Evolutionary conservation across 2,113 vertebrate genomes (phyloP).

Genomic region (Willisornis vidua): DNA sequence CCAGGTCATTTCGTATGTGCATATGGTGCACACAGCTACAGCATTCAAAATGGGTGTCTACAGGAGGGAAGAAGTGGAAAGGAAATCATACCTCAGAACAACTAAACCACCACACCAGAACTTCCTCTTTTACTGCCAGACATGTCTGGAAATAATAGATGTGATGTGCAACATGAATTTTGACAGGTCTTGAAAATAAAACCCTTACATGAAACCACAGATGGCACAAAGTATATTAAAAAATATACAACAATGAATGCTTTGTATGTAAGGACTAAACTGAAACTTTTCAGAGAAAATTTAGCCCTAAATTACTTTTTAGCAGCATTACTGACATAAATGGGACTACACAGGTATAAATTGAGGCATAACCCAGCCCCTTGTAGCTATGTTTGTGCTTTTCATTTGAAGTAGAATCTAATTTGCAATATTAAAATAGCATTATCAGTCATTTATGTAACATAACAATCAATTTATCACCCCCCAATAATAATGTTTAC

Average conservation of each 20-base stretch:
- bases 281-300: not conserved
- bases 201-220: not conserved
- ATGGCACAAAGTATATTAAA: not conserved
- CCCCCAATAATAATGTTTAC: not conserved
- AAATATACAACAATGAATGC: not conserved
- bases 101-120: not conserved
- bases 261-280: not conserved
- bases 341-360: not conserved
- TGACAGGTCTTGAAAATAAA: not conserved
- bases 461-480: not conserved
- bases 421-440: constrained; percentile 10
- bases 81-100: not conserved
- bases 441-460: not conserved
- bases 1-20: not conserved
- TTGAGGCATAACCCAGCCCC: not conserved
- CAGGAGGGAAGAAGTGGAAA: not conserved
- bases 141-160: not conserved
- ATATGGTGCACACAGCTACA: not conserved
- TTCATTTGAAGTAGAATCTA: not conserved
- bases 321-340: not conserved
- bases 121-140: not conserved
- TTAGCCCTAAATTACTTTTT: not conserved
- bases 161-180: not conserved
- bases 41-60: not conserved
- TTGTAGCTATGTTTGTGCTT: not conserved